Evolutionary conservation across 1,140 invertebrate species (phyloP).

Genomic region (Centruroides vittatus): DNA sequence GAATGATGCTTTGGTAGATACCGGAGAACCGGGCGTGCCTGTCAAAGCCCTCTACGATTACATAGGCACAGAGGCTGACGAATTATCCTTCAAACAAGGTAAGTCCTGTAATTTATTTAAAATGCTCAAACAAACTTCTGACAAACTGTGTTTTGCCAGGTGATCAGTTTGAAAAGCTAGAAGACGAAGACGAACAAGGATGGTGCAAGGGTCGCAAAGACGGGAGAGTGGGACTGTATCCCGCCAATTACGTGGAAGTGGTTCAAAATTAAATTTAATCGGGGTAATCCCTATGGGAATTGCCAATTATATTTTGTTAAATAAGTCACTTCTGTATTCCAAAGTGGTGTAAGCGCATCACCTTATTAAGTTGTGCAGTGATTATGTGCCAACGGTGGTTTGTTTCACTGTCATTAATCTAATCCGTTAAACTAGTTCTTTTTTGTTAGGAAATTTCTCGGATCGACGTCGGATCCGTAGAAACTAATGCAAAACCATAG

Average conservation of each 20-base stretch:
- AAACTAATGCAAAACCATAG: no score
- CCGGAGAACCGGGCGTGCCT: conserved; percentile 82
- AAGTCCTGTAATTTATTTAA: conserved; percentile 13
- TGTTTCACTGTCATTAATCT: no score
- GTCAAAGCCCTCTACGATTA: conserved; percentile 94
- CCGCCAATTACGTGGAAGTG: conserved; percentile 89
- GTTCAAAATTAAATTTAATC: neutral
- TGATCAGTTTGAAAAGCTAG: conserved; percentile 89
- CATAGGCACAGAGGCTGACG: conserved; percentile 88
- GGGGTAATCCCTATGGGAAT: no score
- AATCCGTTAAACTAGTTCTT: no score
- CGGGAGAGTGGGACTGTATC: conserved; percentile 72
- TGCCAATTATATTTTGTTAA: no score
- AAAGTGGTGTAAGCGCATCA: no score
- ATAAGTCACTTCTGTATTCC: no score
- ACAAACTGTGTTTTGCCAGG: conserved; percentile 43
- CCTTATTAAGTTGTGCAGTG: no score
- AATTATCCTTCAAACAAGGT: conserved; percentile 95
- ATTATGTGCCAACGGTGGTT: no score
- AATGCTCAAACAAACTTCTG: no score
- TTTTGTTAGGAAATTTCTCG: no score
- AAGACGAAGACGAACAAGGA: conserved; percentile 96
- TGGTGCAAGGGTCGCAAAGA: conserved; percentile 48
- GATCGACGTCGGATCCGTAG: no score
- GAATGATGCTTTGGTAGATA: conserved; percentile 68